These are phyloP conservation scores for Dryadula phaetusa DNA, from an alignment of 2,888 invertebrate species.

Conservation along the genomic window DNA sequence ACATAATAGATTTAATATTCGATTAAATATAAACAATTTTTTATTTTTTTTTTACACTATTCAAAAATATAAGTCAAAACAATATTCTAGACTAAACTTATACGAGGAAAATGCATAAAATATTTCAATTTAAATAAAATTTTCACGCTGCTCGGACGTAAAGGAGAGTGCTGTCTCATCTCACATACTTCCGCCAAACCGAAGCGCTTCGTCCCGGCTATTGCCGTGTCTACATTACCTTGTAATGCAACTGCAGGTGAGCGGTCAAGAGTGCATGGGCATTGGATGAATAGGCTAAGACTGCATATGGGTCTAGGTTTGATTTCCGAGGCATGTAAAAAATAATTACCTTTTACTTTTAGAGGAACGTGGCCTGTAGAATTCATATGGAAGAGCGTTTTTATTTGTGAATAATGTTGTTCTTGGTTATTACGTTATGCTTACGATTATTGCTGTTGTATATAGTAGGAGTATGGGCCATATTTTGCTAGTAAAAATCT, in stretches of 20 bases:
- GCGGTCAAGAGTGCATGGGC: constrained; percentile 68
- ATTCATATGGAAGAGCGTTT: background rate
- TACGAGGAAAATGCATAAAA: background rate
- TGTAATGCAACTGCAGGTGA: constrained; percentile 80
- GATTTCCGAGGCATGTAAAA: constrained; percentile 29
- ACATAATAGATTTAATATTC: no score
- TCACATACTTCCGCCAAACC: constrained; percentile 78
- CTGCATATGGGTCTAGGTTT: constrained; percentile 19
- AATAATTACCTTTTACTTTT: constrained; percentile 19
- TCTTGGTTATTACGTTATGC: no score
- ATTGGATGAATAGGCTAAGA: constrained; percentile 43
- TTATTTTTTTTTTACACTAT: no score
- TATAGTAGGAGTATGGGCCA: constrained; percentile 3
- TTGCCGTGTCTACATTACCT: constrained; percentile 79
- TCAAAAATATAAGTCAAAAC: background rate
- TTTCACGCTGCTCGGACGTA: constrained; percentile 61
- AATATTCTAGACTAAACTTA: background rate
- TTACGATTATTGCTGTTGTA: background rate
- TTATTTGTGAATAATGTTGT: constrained; percentile 2
- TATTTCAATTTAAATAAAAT: constrained; percentile 32
- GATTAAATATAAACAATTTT: no score
- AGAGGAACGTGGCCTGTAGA: background rate
- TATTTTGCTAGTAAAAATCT: background rate
- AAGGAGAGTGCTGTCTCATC: constrained; percentile 79
- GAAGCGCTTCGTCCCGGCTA: constrained; percentile 71